A percentile compares a stretch with the other conserved stretches of the same genome.
Conservation (phyloP, 2,113 vertebrate species). For the Leptocoma aspasia region DNA sequence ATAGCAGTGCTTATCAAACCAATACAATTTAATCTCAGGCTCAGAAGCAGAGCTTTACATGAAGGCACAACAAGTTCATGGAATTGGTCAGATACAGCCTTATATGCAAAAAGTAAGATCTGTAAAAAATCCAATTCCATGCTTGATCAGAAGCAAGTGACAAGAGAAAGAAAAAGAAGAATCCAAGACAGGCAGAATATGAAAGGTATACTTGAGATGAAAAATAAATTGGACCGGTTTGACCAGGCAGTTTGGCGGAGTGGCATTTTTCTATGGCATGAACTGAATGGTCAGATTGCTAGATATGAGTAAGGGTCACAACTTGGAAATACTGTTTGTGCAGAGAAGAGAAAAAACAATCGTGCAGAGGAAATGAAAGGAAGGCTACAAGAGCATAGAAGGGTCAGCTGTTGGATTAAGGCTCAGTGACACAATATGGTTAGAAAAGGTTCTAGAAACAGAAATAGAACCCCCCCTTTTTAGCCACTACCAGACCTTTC, state of each 20-base stretch:
- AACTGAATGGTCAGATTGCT: background rate
- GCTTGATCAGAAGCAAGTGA: background rate
- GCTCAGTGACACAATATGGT: background rate
- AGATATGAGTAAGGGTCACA: background rate
- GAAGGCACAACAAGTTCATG: background rate
- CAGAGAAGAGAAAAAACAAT: background rate
- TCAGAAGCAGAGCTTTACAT: background rate
- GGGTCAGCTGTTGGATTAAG: background rate
- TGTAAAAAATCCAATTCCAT: conserved; percentile 19
- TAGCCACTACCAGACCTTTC: background rate
- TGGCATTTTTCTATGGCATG: background rate
- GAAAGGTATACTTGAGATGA: background rate
- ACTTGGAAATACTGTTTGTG: background rate
- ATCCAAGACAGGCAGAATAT: background rate
- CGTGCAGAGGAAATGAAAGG: background rate
- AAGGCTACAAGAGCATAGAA: background rate
- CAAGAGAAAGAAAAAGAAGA: background rate
- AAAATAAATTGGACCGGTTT: background rate
- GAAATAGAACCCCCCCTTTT: background rate
- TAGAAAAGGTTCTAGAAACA: background rate
- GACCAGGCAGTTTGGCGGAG: background rate
- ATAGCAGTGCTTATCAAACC: background rate
- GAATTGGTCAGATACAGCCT: background rate
- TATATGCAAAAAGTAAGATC: background rate
- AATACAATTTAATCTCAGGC: background rate